Conservation (phyloP, 2,888 invertebrate genomes). For the Microplitis manilae region DNA sequence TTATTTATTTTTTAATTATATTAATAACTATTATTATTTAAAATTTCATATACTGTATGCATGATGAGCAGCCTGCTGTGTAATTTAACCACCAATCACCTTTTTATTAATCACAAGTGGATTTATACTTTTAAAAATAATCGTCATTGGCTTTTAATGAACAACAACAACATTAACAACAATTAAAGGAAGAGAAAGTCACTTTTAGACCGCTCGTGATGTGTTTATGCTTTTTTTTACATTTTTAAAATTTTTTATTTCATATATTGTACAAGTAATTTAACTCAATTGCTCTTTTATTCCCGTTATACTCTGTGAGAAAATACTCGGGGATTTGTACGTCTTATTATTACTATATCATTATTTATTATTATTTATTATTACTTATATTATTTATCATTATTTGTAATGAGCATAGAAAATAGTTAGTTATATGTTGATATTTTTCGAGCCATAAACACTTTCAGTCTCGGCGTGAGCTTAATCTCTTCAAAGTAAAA, state of each 20-base stretch:
- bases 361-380: background rate
- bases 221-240: slow-evolving; percentile 30
- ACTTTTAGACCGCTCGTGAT: slow-evolving; percentile 41
- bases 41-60: background rate
- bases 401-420: slow-evolving; percentile 23
- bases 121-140: slow-evolving; percentile 48
- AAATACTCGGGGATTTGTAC: slow-evolving; percentile 31
- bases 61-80: slow-evolving; percentile 32
- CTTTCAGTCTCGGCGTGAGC: slow-evolving; percentile 26
- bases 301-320: slow-evolving; percentile 17
- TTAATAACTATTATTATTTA: background rate
- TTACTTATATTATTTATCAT: background rate
- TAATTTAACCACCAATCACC: slow-evolving; percentile 23
- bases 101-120: slow-evolving; percentile 48
- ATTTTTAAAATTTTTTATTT: slow-evolving; percentile 26
- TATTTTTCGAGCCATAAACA: slow-evolving; percentile 18
- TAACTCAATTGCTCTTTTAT: slow-evolving; percentile 5
- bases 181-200: slow-evolving; percentile 43
- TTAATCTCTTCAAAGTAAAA: slow-evolving; percentile 18
- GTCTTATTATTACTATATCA: slow-evolving; percentile 16
- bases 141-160: slow-evolving; percentile 46
- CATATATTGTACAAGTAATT: background rate
- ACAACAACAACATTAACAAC: slow-evolving; percentile 52
- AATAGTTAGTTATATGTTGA: slow-evolving; percentile 26
- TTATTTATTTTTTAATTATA: slow-evolving; percentile 6